These are phyloP conservation scores for Cosmia pyralina DNA, from an alignment of 2,888 invertebrate species.

Conservation along the genomic window DNA sequence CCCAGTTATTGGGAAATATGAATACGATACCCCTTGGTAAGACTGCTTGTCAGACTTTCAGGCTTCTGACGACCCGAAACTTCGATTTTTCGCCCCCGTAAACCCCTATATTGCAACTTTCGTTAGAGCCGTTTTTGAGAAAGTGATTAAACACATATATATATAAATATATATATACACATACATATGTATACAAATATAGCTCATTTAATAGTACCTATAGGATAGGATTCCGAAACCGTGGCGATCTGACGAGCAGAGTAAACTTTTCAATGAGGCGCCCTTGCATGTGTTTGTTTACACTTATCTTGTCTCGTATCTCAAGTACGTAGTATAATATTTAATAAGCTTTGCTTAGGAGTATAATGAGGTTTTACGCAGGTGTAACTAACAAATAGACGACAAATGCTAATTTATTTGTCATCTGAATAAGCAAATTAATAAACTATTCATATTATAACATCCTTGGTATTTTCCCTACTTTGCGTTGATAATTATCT, in stretches of 20 bases:
- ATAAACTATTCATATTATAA: constrained; percentile 35
- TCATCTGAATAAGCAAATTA: constrained; percentile 33
- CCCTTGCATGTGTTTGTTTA: constrained; percentile 27
- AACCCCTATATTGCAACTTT: too few relatives aligned
- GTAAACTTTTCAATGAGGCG: constrained; percentile 17
- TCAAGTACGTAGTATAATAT: constrained; percentile 39
- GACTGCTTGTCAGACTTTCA: too few relatives aligned
- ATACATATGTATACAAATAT: too few relatives aligned
- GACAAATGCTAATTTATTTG: constrained; percentile 38
- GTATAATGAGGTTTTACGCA: constrained; percentile 40
- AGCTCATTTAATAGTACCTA: too few relatives aligned
- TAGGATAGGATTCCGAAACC: background rate
- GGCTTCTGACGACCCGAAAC: too few relatives aligned
- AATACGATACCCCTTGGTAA: too few relatives aligned
- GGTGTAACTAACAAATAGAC: constrained; percentile 41
- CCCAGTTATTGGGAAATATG: too few relatives aligned
- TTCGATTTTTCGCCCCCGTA: too few relatives aligned
- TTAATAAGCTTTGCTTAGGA: constrained; percentile 37
- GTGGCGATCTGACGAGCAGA: background rate
- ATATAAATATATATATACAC: too few relatives aligned
- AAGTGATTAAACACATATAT: too few relatives aligned
- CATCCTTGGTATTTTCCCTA: constrained; percentile 6
- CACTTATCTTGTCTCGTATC: constrained; percentile 40
- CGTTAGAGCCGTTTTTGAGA: too few relatives aligned
- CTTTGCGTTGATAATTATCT: background rate